phyloP scores from a whole-genome alignment of 2,113 vertebrate genomes.

The Calidris pugnax region DNA sequence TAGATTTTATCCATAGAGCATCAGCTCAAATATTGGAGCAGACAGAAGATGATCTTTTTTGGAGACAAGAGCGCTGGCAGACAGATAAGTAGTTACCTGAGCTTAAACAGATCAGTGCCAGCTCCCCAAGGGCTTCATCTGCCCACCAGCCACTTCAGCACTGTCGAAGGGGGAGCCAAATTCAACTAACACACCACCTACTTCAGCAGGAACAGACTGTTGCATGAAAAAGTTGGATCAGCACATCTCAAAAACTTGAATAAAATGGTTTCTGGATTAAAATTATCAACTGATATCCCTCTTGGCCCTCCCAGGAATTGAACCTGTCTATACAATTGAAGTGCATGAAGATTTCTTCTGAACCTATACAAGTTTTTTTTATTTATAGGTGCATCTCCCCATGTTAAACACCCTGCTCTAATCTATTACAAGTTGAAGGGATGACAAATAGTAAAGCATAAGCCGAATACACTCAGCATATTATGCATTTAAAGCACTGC shows the following conservation, averaged over 20 bases:
- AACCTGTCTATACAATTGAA: slow-evolving; percentile 51
- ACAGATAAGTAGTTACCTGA: background rate
- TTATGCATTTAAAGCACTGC: slow-evolving; percentile 1
- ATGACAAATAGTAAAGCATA: slow-evolving; percentile 1
- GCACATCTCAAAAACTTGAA: slow-evolving; percentile 1
- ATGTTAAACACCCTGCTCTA: background rate
- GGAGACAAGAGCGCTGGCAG: background rate
- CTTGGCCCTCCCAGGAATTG: slow-evolving; percentile 34
- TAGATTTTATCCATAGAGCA: background rate
- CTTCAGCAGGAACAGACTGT: background rate
- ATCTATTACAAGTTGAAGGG: slow-evolving; percentile 3
- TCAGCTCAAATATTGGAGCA: background rate
- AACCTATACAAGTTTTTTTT: slow-evolving; percentile 14
- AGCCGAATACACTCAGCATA: background rate
- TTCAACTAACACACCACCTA: background rate
- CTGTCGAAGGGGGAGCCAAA: background rate
- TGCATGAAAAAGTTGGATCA: background rate
- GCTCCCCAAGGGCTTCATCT: background rate
- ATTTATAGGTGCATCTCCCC: slow-evolving; percentile 16
- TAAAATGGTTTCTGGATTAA: slow-evolving; percentile 49
- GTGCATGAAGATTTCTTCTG: slow-evolving; percentile 37
- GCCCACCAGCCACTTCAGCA: background rate
- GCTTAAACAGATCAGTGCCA: background rate
- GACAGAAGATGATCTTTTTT: background rate
- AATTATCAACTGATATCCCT: slow-evolving; percentile 47